A percentile compares a stretch with the other conserved stretches of the same genome.
These are phyloP conservation scores for Lacanobia oleracea DNA, from an alignment of 2,888 invertebrate genomes.

Conservation along the genomic window DNA sequence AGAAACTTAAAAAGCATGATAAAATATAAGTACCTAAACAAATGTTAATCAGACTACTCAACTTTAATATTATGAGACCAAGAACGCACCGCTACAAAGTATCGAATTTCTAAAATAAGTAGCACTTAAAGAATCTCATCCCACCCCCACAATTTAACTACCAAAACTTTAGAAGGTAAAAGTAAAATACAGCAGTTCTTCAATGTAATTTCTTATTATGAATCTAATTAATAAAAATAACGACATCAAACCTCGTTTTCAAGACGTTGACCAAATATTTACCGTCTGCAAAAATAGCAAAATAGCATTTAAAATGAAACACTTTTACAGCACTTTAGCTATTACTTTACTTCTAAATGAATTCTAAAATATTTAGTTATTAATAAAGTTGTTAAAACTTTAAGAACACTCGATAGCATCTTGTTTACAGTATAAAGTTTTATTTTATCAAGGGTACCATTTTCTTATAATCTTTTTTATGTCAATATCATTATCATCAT, in stretches of 20 bases:
- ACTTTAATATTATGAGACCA: conserved; percentile 1
- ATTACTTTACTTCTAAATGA: conserved; percentile 34
- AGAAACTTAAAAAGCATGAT: background rate
- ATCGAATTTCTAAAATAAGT: conserved; percentile 1
- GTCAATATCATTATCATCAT: too few relatives aligned
- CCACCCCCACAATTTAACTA: conserved; percentile 8
- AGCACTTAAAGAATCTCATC: conserved; percentile 21
- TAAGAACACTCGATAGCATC: conserved; percentile 27
- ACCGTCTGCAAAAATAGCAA: conserved; percentile 14
- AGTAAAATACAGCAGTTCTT: conserved; percentile 17
- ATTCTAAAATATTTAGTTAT: conserved; percentile 43
- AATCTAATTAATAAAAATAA: conserved; percentile 37
- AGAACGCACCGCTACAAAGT: background rate
- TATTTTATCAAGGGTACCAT: background rate
- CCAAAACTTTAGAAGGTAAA: conserved; percentile 20
- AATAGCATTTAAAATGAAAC: conserved; percentile 35
- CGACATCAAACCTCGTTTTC: conserved; percentile 8
- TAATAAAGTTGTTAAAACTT: conserved; percentile 51
- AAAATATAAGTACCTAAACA: background rate
- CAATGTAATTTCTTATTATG: conserved; percentile 13
- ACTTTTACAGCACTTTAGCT: conserved; percentile 37
- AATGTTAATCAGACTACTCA: background rate
- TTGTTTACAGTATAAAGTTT: conserved; percentile 36
- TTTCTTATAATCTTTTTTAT: conserved; percentile 12
- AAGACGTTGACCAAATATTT: conserved; percentile 28